Percentiles rank a stretch among this genome's conserved stretches.
Conservation (phyloP, 1,140 invertebrate genomes). For the Oncopeltus fasciatus region DNA sequence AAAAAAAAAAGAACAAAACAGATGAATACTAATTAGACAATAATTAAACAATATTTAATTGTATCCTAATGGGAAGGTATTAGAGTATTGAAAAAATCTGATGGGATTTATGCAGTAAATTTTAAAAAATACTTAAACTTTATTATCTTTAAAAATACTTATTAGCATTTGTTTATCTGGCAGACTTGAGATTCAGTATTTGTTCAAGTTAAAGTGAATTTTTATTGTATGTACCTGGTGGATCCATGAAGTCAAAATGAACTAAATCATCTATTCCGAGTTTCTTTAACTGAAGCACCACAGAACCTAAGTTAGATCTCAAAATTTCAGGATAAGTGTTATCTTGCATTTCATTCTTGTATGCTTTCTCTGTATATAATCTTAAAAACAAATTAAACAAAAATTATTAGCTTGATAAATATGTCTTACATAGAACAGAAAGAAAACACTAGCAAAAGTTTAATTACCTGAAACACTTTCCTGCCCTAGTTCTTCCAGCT, state of each 20-base stretch:
- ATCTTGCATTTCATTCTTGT: slow-evolving; percentile 98
- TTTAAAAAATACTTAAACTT: no score
- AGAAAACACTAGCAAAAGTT: background rate
- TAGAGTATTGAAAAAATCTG: no score
- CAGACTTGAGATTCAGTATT: no score
- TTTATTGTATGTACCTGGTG: slow-evolving; percentile 51
- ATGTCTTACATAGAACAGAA: background rate
- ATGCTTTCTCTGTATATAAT: slow-evolving; percentile 96
- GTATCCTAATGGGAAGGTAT: no score
- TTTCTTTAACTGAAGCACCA: slow-evolving; percentile 96
- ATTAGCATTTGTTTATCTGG: no score
- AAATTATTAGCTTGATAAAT: no score
- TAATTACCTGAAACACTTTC: slow-evolving; percentile 74
- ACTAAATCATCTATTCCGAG: slow-evolving; percentile 98
- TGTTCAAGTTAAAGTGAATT: no score
- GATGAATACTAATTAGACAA: no score
- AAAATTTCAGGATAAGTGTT: slow-evolving; percentile 99
- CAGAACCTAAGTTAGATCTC: slow-evolving; percentile 88
- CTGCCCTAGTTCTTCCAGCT: slow-evolving; percentile 89
- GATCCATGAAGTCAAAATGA: slow-evolving; percentile 99
- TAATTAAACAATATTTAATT: no score
- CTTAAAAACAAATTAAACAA: slow-evolving; percentile 30
- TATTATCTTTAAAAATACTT: no score
- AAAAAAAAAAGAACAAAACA: no score
- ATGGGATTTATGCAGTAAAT: no score